These are phyloP conservation scores for Drosophila lutescens DNA, from an alignment of 2,888 invertebrate genomes.

Conservation along the genomic window DNA sequence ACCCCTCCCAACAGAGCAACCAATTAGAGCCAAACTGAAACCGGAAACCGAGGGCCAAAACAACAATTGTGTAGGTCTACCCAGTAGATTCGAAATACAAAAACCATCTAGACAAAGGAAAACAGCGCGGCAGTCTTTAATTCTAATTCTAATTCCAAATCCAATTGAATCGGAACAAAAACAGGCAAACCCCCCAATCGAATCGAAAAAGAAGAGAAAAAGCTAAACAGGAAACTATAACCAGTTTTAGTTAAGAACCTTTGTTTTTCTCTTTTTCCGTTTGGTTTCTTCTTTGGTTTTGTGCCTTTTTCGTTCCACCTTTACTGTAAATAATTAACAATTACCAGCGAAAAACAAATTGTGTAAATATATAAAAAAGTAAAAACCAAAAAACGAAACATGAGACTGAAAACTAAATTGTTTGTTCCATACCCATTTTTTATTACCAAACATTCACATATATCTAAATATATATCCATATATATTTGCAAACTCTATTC, in stretches of 20 bases:
- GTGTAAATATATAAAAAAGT: constrained; percentile 79
- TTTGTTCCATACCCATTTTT: constrained; percentile 57
- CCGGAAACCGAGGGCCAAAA: constrained; percentile 22
- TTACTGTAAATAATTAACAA: constrained; percentile 83
- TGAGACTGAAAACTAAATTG: constrained; percentile 60
- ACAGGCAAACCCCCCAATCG: constrained; percentile 43
- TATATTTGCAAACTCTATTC: constrained; percentile 78
- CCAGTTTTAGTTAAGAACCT: constrained; percentile 55
- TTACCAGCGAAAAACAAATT: constrained; percentile 49
- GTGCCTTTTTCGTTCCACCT: constrained; percentile 44
- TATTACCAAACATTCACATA: constrained; percentile 55
- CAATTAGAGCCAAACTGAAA: constrained; percentile 41
- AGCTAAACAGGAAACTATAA: constrained; percentile 49
- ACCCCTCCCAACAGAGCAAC: constrained; percentile 83
- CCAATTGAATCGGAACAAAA: constrained; percentile 18
- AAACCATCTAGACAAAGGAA: constrained; percentile 32
- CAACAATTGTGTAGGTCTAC: constrained; percentile 19
- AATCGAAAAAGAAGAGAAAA: constrained; percentile 22
- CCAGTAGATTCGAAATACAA: constrained; percentile 12
- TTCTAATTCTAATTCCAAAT: constrained; percentile 33
- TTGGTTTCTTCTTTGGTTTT: constrained; percentile 55
- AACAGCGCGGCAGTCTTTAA: constrained; percentile 52
- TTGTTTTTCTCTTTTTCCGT: constrained; percentile 52
- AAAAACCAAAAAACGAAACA: constrained; percentile 34
- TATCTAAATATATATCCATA: constrained; percentile 67